Conservation (phyloP, 2,113 vertebrate species). For the Chaetura pelagica region DNA sequence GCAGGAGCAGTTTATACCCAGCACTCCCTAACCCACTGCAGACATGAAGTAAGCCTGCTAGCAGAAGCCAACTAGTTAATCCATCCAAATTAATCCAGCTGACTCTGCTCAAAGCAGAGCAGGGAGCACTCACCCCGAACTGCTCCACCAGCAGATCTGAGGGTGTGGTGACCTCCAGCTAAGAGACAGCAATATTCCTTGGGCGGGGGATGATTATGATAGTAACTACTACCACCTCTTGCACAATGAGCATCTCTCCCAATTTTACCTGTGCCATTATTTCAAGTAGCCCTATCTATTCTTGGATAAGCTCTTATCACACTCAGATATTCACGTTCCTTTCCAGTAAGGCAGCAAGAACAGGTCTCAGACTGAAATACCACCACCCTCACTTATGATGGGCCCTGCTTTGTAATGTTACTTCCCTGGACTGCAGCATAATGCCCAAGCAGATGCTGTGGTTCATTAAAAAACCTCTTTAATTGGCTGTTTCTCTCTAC, state of each 20-base stretch:
- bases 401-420: background rate
- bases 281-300: background rate
- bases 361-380: background rate
- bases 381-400: rapidly evolving
- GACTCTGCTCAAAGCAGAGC: conserved; percentile 13
- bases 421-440: background rate
- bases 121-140: background rate
- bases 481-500: background rate
- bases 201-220: background rate
- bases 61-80: background rate
- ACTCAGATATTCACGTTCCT: background rate
- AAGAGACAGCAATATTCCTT: background rate
- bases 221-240: background rate
- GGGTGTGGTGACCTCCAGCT: conserved; percentile 45
- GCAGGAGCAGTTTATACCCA: background rate
- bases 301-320: background rate
- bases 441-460: background rate
- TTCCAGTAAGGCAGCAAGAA: background rate
- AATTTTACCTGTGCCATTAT: background rate
- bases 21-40: background rate
- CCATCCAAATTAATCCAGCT: background rate
- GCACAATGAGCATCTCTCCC: background rate
- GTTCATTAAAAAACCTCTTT: background rate
- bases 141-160: conserved; percentile 5
- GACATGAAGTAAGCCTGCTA: background rate